Evolutionary conservation across 2,113 vertebrate species (phyloP), one percentile per base, ranked within the genome.

Genomic region (Felis catus): DNA sequence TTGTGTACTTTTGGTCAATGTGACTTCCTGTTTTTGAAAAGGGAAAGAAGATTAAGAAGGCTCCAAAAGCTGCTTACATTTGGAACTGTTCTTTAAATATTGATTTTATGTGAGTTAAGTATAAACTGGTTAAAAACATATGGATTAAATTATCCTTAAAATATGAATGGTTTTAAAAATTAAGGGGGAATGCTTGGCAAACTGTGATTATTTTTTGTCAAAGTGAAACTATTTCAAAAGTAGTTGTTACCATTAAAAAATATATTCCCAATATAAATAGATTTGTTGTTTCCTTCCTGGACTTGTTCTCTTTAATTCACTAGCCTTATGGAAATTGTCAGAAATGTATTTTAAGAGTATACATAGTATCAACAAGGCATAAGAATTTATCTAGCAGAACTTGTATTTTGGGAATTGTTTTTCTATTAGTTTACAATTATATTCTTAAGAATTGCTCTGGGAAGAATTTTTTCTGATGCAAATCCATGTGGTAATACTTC

Each of bases 221-320:
- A 97, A 96, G 85, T 63, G 94, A 96, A 97, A 93, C 65, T 85
- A 83, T 84, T 81, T 95, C 79, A 89, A 95, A 98, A 95, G 70
- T 79, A 97, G 55, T 63, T 97, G n/a, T 45, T 96, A 25, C 39
- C 55, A 58, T 97, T 91, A 89, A 93, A 92, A 92, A 96, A 78
- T 74, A 83, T 31, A 65, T 85, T 66, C 11, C 39, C n/a, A 93
- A 9, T 58, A 45, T 23, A 85, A 16, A n/a, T 78, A 85, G 21
- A 58, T 41, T 85, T 86, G 21, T 61, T 61, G 58, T 61, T 61
- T 19, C 29, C 82, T 91, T 84, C 36, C n/a, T 92, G 87, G 58
- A 39, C 41, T 90, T 89, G 33, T 70, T 86, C 63, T 86, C 58
- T 61, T 92, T 95, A 90, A 95, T 45, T 95, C 66, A 73, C 13